These are phyloP conservation scores for Pica pica DNA, from an alignment of 2,113 vertebrate genomes.

Conservation along the genomic window DNA sequence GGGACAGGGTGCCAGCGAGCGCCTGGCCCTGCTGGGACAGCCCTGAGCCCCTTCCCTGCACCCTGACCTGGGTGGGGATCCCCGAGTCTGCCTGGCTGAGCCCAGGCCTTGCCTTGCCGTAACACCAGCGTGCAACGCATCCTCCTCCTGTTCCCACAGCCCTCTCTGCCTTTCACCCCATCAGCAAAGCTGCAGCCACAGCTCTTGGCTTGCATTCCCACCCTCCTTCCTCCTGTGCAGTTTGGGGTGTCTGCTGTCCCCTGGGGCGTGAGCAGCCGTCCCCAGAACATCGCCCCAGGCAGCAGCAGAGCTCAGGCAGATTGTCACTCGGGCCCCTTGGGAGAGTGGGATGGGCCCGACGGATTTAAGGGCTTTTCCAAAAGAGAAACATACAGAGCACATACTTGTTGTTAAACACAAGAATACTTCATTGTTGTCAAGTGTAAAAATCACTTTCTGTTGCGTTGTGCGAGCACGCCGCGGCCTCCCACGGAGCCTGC, in stretches of 20 bases:
- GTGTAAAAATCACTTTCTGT: slow-evolving; percentile 33
- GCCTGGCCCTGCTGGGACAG: not conserved
- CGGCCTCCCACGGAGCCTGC: slow-evolving; percentile 28
- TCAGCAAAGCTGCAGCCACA: not conserved
- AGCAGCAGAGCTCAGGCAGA: not conserved
- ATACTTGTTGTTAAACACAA: not conserved
- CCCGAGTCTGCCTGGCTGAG: not conserved
- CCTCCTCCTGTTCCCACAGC: not conserved
- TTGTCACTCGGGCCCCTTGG: not conserved
- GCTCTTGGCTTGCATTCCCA: not conserved
- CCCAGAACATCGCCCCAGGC: slow-evolving; percentile 14
- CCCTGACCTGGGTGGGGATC: not conserved
- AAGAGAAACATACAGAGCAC: not conserved
- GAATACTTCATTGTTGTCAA: slow-evolving; percentile 13
- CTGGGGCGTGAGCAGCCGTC: not conserved
- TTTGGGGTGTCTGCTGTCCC: not conserved
- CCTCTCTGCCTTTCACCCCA: not conserved
- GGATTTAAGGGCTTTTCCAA: not conserved
- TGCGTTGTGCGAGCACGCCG: not conserved
- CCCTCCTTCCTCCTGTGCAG: not conserved
- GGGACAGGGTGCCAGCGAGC: not conserved
- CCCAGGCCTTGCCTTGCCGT: rapidly evolving
- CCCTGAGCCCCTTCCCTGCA: not conserved
- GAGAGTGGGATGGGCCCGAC: not conserved
- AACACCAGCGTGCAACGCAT: too few species aligned